These are phyloP conservation scores for Trachurus trachurus DNA, from an alignment of 2,797 vertebrate genomes.

Conservation along the genomic window DNA sequence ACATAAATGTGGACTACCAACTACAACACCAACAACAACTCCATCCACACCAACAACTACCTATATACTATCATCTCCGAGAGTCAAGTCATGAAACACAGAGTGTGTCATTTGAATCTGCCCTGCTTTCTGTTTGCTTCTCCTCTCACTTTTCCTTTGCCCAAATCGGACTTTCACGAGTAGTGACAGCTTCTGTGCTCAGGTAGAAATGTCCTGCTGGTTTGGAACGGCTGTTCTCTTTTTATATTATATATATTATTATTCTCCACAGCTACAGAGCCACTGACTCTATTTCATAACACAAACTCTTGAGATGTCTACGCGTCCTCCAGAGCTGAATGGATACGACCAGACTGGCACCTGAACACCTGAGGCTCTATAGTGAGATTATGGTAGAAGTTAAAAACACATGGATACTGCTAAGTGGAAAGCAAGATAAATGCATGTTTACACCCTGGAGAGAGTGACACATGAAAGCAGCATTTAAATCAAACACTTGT, in stretches of 20 bases:
- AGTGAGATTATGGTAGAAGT: background rate
- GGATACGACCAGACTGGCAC: constrained; percentile 36
- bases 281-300: constrained; percentile 73
- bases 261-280: constrained; percentile 41
- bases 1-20: background rate
- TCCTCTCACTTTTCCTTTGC: constrained; percentile 38
- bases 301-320: constrained; percentile 52
- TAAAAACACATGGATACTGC: background rate
- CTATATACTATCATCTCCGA: constrained; percentile 8
- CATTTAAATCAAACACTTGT: background rate
- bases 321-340: constrained; percentile 35
- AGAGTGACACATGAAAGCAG: background rate
- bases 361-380: constrained; percentile 13
- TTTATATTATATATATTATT: too few species aligned
- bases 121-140: constrained; percentile 59
- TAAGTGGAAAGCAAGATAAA: too few species aligned
- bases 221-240: constrained; percentile 47
- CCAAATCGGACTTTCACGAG: constrained; percentile 73
- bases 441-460: background rate
- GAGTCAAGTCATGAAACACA: constrained; percentile 26
- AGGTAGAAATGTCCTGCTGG: constrained; percentile 62
- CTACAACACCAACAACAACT: too few species aligned
- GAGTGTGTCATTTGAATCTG: constrained; percentile 56
- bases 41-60: too few species aligned
- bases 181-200: constrained; percentile 73